Evolutionary conservation across 2,113 vertebrate genomes (phyloP).

Genomic region (Seriola aureovittata): DNA sequence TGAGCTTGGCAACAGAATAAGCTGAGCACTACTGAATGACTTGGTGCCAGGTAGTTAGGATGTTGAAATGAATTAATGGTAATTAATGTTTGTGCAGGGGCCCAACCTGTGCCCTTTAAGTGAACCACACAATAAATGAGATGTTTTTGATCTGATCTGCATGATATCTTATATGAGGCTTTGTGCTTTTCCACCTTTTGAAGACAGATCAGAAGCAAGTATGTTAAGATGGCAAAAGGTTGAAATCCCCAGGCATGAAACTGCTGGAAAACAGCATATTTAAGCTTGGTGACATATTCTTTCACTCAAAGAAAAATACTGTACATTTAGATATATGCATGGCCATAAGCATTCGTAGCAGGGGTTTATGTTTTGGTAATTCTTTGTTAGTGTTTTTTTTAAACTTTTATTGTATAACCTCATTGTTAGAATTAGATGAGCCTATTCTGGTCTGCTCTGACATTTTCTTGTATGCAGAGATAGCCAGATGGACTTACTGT

Average conservation of each 20-base stretch:
- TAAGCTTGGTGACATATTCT: not conserved
- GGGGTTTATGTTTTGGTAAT: not conserved
- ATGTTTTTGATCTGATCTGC: not conserved
- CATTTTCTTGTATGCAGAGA: slow-evolving; percentile 18
- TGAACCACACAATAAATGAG: not conserved
- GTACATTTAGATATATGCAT: not conserved
- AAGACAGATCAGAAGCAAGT: not conserved
- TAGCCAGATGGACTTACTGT: slow-evolving; percentile 24
- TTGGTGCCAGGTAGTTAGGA: not conserved
- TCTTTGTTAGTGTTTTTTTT: not conserved
- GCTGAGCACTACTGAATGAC: not conserved
- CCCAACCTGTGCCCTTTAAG: not conserved
- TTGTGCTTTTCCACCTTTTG: not conserved
- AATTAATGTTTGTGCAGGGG: not conserved
- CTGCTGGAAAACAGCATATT: not conserved
- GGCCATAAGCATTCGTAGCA: not conserved
- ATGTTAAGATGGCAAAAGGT: not conserved
- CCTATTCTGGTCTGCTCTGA: not conserved
- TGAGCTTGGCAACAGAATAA: not conserved
- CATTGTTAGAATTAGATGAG: not conserved
- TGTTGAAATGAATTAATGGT: not conserved
- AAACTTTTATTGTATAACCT: not conserved
- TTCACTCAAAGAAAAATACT: not conserved
- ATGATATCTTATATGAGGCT: not conserved
- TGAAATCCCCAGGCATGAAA: not conserved